Conservation (phyloP, 2,888 invertebrate genomes). For the Calameuta filiformis region DNA sequence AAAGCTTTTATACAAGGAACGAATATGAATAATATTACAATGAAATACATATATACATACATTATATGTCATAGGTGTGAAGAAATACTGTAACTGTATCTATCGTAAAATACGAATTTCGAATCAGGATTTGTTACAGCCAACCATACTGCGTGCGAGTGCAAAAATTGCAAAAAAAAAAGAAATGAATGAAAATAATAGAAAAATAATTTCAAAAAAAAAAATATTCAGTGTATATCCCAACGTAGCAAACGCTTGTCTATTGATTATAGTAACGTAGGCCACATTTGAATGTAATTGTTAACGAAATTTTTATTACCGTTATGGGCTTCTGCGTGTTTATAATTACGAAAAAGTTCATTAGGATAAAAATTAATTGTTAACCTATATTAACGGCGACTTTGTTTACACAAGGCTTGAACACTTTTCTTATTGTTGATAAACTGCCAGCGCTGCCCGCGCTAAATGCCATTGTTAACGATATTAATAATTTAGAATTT, state of each 20-base stretch:
- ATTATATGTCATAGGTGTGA: not conserved
- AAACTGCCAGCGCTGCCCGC: not conserved
- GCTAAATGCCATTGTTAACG: not conserved
- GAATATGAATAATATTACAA: not conserved
- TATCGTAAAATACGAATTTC: not conserved
- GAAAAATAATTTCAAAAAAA: too few species aligned
- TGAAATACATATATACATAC: not conserved
- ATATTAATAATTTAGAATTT: not conserved
- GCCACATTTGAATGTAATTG: not conserved
- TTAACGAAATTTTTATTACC: not conserved
- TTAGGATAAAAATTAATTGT: not conserved
- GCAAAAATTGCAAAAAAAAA: not conserved
- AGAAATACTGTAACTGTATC: not conserved
- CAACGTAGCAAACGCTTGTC: not conserved
- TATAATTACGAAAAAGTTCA: not conserved
- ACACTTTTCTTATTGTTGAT: not conserved
- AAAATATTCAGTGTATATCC: conserved; percentile 4
- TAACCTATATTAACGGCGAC: not conserved
- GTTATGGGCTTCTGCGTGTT: not conserved
- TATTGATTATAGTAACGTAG: not conserved
- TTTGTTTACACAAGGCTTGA: not conserved
- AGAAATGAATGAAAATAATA: not conserved
- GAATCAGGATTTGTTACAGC: not conserved
- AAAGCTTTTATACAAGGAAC: conserved; percentile 54
- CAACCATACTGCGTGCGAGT: not conserved